Base-by-base conservation (phyloP, 2,888 invertebrate genomes). In the Onchidella celtica region DNA sequence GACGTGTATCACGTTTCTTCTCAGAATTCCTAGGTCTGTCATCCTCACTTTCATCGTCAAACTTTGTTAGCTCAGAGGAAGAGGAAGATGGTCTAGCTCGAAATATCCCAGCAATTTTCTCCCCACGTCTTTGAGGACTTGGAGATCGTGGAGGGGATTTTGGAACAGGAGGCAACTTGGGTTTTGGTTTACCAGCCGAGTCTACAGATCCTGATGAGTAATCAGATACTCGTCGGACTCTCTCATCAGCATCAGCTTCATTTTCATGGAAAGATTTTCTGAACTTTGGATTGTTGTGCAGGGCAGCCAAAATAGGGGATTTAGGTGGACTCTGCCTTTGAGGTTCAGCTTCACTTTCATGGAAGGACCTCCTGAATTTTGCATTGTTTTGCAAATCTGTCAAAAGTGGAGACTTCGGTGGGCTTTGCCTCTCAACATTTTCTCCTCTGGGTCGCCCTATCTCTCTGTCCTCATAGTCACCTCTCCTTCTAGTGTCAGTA, bases 161-260 rank as follows among this genome's bases (percentile, higher is more conserved):
- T 17, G 86, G 85, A 21, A 87, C 84, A 27, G 85, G 68, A 2
- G 89, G 88, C 9, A 89, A 84, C 29, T 83, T 74, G 29, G 88
- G 88, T 21, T 88, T 86, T 0, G 82, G 59, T 27, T 82, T 79
- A 9, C 80, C 73, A 0, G 78, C 73, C 3, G 85, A 81, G 24
- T 84, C 86, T 21, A 68, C 47, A 32, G 85, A 85, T 27, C 40
- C 65, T 4, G 80, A 75, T 1, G 84, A 84, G 29, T 85, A 79
- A 32, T 86, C 87, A 24, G 89, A 89, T 40, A 89, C 83, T 81
- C 88, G 85, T 73, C 86, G 85, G 0, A 85, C 81, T 66, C 90
- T 83, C 11, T 89, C 88, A 21, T 89, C 88, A 14, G 90, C 91
- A 70, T 89, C 91, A 36, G 80, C 85, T 65, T 90, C 90, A 74